These are phyloP conservation scores for Gymnopithys bicolor DNA, from an alignment of 2,797 vertebrate species.

Conservation along the genomic window DNA sequence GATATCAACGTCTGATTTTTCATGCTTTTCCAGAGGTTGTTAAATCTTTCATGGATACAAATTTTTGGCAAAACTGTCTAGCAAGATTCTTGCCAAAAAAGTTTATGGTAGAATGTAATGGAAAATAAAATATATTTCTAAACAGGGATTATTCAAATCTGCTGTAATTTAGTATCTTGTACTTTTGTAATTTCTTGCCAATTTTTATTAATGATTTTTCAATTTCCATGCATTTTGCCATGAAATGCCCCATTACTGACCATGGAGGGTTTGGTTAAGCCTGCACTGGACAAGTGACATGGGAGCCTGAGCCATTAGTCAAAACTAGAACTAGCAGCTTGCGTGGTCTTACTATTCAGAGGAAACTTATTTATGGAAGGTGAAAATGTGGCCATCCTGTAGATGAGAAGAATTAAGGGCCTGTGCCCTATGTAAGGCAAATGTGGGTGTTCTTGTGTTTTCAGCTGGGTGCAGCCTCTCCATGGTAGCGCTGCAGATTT, in stretches of 20 bases:
- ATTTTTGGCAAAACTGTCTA: slow-evolving; percentile 23
- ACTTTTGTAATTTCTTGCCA: neutral
- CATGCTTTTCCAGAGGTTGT: neutral
- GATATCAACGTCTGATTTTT: slow-evolving; percentile 31
- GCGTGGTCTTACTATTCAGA: neutral
- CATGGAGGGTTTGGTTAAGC: neutral
- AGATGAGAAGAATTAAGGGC: neutral
- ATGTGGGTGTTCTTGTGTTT: neutral
- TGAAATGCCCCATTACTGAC: neutral
- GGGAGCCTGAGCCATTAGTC: neutral
- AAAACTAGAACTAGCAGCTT: neutral
- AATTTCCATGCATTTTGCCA: neutral
- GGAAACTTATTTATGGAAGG: neutral
- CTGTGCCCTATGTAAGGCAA: neutral
- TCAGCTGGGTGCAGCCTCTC: neutral
- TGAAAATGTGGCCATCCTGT: neutral
- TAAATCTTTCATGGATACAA: slow-evolving; percentile 35
- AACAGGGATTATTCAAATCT: neutral
- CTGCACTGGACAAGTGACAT: neutral
- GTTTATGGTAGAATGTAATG: slow-evolving; percentile 19
- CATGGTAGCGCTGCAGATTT: neutral
- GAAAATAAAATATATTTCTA: slow-evolving; percentile 8
- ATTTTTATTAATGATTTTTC: neutral
- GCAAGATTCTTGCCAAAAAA: slow-evolving; percentile 25
- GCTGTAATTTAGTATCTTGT: neutral